Conservation (phyloP, 2,797 vertebrate genomes). For the Danio choprae region DNA sequence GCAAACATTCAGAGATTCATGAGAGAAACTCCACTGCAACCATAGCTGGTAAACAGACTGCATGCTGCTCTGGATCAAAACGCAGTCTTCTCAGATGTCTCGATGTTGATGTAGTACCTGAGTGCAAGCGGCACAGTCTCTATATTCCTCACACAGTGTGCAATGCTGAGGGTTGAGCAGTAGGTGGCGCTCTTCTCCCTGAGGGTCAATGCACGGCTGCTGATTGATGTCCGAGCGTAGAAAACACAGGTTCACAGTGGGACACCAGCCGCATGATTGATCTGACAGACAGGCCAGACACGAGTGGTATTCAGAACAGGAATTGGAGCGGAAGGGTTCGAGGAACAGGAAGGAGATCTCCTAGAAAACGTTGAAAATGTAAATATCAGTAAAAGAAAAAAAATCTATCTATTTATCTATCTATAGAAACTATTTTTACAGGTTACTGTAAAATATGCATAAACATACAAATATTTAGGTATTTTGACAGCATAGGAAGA, state of each 20-base stretch:
- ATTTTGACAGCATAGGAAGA: no score
- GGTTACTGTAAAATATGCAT: no score
- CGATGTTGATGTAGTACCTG: conserved; percentile 74
- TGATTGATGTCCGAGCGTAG: conserved; percentile 72
- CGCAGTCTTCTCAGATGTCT: conserved; percentile 15
- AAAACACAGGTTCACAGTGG: conserved; percentile 81
- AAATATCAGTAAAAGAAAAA: no score
- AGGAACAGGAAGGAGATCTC: conserved; percentile 94
- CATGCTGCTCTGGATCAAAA: conserved; percentile 48
- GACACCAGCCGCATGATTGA: conserved; percentile 93
- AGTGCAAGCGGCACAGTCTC: conserved; percentile 89
- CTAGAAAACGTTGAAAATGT: conserved; percentile 65
- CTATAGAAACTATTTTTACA: no score
- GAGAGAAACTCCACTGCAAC: conserved; percentile 18
- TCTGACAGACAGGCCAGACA: conserved; percentile 90
- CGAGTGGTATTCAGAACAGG: conserved; percentile 83
- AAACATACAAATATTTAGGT: no score
- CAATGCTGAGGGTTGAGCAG: conserved; percentile 86
- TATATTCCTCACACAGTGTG: conserved; percentile 88
- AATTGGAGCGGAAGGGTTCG: conserved; percentile 88
- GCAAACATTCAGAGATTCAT: conserved; percentile 2
- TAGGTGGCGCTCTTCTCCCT: conserved; percentile 76
- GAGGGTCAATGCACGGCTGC: conserved; percentile 73
- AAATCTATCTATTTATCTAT: no score
- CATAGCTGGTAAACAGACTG: conserved; percentile 15